phyloP scores from a whole-genome alignment of 2,113 vertebrate species.

The Pungitius pungitius region DNA sequence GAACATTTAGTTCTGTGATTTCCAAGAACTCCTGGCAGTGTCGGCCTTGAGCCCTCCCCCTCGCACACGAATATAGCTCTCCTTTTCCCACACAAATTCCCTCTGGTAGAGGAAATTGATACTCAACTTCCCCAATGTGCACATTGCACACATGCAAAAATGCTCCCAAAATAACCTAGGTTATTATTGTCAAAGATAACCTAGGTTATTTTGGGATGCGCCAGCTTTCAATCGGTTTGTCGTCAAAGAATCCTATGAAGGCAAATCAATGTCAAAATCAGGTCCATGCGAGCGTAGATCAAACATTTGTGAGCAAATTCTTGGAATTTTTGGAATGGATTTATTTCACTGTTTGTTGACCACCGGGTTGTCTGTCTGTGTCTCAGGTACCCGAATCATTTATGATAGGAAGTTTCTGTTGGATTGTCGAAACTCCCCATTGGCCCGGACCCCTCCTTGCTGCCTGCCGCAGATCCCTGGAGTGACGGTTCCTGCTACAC shows the following conservation, averaged over 20 bases:
- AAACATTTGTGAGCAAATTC: too few relatives aligned
- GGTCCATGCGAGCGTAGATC: too few relatives aligned
- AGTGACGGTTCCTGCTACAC: slow-evolving; percentile 85
- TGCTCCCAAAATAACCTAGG: slow-evolving; percentile 8
- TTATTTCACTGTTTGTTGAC: not conserved
- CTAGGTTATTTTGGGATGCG: slow-evolving; percentile 8
- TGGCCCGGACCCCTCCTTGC: slow-evolving; percentile 88
- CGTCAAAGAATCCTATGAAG: not conserved
- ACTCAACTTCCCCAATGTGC: not conserved
- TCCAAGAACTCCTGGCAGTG: slow-evolving; percentile 68
- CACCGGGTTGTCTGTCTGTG: not conserved
- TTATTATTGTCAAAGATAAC: too few relatives aligned
- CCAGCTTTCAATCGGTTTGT: not conserved
- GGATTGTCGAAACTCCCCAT: slow-evolving; percentile 92
- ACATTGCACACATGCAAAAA: not conserved
- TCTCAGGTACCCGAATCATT: slow-evolving; percentile 88
- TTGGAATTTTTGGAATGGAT: not conserved
- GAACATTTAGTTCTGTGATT: slow-evolving; percentile 66
- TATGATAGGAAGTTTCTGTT: slow-evolving; percentile 94
- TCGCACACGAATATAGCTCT: not conserved
- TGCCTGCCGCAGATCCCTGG: slow-evolving; percentile 92
- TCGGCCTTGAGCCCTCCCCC: slow-evolving; percentile 30
- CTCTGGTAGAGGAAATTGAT: not conserved
- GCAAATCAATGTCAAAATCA: too few relatives aligned
- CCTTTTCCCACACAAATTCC: not conserved